Evolutionary conservation across 2,888 invertebrate species (phyloP).

Genomic region (Alloplasta piceator): DNA sequence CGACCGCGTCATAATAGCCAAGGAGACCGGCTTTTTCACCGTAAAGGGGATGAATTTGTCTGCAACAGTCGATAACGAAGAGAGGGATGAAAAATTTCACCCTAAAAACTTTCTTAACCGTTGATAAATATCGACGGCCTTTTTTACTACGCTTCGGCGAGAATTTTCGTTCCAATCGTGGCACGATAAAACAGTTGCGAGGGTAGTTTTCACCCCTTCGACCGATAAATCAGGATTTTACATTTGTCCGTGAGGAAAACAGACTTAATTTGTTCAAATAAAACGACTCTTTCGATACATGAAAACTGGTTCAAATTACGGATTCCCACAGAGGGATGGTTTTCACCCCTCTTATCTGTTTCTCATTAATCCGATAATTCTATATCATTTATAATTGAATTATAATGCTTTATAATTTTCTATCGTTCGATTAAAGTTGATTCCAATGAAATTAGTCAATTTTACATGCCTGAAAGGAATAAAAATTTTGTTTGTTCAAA

Average conservation of each 20-base stretch:
- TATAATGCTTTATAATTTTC: too few relatives aligned
- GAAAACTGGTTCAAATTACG: too few relatives aligned
- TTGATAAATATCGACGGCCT: not conserved
- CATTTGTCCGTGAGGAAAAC: not conserved
- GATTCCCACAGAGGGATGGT: too few relatives aligned
- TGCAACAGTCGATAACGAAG: conserved; percentile 78
- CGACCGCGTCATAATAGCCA: conserved; percentile 81
- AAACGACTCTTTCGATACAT: not conserved
- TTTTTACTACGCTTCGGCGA: not conserved
- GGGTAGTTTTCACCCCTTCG: conserved; percentile 9
- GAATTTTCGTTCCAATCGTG: too few relatives aligned
- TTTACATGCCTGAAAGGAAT: too few relatives aligned
- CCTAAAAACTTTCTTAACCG: not conserved
- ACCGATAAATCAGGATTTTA: not conserved
- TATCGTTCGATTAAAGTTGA: too few relatives aligned
- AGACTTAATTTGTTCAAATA: not conserved
- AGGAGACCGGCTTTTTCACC: conserved; percentile 82
- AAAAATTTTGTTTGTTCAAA: too few relatives aligned
- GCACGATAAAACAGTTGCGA: not conserved
- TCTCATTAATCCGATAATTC: too few relatives aligned
- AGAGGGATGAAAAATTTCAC: conserved; percentile 31
- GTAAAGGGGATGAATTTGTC: conserved; percentile 83
- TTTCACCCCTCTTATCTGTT: too few relatives aligned
- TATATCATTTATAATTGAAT: too few relatives aligned
- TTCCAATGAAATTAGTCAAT: too few relatives aligned